phyloP scores from a whole-genome alignment of 2,797 vertebrate species.

The Bradypodion pumilum region DNA sequence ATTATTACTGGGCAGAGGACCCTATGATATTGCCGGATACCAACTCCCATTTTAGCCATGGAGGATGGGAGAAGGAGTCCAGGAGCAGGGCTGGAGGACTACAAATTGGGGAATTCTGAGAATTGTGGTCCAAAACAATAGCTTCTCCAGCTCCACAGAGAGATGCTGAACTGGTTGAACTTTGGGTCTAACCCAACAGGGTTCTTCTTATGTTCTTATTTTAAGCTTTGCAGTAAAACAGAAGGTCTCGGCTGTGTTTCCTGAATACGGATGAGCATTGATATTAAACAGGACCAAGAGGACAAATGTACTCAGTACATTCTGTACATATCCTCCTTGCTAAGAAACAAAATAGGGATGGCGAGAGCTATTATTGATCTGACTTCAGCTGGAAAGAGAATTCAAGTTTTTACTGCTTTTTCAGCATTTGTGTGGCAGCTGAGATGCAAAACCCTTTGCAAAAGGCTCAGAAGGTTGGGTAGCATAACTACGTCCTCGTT shows the following conservation, averaged over 20 bases:
- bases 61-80: not conserved
- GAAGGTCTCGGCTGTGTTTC: constrained; percentile 21
- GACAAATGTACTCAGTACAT: constrained; percentile 13
- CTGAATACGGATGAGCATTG: constrained; percentile 23
- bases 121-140: not conserved
- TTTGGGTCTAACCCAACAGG: constrained; percentile 6
- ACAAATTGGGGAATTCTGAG: not conserved
- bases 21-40: not conserved
- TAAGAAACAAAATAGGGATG: constrained; percentile 11
- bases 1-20: not conserved
- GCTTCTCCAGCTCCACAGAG: not conserved
- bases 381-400: not conserved
- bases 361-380: not conserved
- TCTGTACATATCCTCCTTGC: not conserved
- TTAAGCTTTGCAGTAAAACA: constrained; percentile 18
- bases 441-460: not conserved
- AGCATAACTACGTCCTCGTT: not conserved
- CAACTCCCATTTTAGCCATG: not conserved
- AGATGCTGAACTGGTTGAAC: not conserved
- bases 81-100: not conserved
- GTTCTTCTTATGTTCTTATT: constrained; percentile 20
- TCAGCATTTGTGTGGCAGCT: not conserved
- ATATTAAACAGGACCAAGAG: not conserved
- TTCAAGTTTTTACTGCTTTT: not conserved
- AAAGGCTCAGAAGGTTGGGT: not conserved